Evolutionary conservation across 2,113 vertebrate genomes (phyloP).

Genomic region (Melospiza georgiana): DNA sequence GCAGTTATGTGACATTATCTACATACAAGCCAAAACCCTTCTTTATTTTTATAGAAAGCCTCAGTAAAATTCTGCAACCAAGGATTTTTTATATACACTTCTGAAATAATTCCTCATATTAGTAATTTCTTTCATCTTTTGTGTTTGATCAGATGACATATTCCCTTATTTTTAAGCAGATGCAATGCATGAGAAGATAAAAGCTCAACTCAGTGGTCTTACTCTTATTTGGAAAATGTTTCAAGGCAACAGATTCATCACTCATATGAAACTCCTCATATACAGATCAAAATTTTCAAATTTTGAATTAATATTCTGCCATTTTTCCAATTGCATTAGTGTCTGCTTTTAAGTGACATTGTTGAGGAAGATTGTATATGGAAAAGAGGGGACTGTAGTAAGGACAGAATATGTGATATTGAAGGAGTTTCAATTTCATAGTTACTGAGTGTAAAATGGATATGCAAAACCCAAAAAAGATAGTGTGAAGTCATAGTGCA

Average conservation of each 20-base stretch:
- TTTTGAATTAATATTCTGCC: neutral
- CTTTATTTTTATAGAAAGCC: neutral
- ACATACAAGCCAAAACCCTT: neutral
- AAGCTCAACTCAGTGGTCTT: neutral
- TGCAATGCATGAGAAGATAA: neutral
- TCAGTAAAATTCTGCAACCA: neutral
- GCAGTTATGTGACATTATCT: neutral
- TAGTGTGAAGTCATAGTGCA: neutral
- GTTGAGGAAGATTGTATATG: neutral
- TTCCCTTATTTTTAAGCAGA: neutral
- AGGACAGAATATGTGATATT: neutral
- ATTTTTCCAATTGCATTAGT: neutral
- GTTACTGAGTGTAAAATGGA: neutral
- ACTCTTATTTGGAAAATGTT: neutral
- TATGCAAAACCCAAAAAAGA: neutral
- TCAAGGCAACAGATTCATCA: neutral
- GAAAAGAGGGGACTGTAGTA: neutral
- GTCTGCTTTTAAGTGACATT: neutral
- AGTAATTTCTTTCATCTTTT: neutral
- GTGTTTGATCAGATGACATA: neutral
- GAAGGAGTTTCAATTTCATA: neutral
- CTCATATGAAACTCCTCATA: neutral
- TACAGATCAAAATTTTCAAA: neutral
- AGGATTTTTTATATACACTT: neutral
- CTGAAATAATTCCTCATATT: neutral